Evolutionary conservation across 1,140 invertebrate species (phyloP), one percentile per base, ranked within the genome.

Genomic region (Globodera rostochiensis): DNA sequence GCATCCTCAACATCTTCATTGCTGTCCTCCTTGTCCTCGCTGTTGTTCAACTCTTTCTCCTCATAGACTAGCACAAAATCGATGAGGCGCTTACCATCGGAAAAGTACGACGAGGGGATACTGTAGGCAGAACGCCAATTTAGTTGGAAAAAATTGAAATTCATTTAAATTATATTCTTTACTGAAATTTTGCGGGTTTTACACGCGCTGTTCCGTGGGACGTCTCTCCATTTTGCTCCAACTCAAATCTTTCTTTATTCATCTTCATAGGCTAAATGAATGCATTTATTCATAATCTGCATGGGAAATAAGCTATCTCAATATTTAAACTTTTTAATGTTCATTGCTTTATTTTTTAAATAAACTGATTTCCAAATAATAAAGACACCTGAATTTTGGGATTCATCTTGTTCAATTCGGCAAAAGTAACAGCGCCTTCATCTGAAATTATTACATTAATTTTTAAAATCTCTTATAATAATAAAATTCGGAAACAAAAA

Each of bases 11-110:
- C 49, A 25, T 83, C 66, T 25, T 71, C 80, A n/a, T 73, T 77
- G 49, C 57, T 50, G 25, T 85, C 79, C 13, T 84, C 67, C 7
- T 21, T 47, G 46, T 79, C 67, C 7, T 77, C 67, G 13, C 15
- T 74, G 60, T n/a, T 60, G 50, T 13, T 86, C 86, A 53, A 36
- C 8, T 9, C 21, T 6, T 21, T 87, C 82, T 25, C 78, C 45
- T 88, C 88, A 46, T 87, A 88, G 8, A 83, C 88, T 13, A 88
- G 67, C 6, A 88, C 87, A 80, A 87, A 88, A 77, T 88, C 87
- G 19, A 88, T 89, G 64, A 86, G 78, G 74, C 86, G 53, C 45
- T 60, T 74, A 46, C 87, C 87, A 71, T 87, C 86, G 6, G 86
- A 80, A 70, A 87, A 87, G 49, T 80, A 85, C 11, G 45, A 57